phyloP scores from a whole-genome alignment of 2,113 vertebrate genomes.

The Mus pahari region DNA sequence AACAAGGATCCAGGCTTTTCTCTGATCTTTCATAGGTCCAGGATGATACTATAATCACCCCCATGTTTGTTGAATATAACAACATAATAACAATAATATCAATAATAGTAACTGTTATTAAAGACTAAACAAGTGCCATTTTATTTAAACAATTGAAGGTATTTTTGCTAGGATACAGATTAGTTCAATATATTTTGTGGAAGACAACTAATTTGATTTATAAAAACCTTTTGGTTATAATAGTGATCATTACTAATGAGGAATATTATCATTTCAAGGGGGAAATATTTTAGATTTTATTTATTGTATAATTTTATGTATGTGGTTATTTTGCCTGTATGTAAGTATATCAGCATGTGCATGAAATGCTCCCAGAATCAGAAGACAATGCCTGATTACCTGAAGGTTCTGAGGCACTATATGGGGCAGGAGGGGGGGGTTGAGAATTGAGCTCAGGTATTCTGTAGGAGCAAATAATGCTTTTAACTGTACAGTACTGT shows the following conservation, averaged over 20 bases:
- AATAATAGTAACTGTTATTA: not conserved
- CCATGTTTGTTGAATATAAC: not conserved
- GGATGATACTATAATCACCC: not conserved
- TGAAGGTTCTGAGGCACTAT: not conserved
- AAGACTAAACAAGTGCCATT: not conserved
- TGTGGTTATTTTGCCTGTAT: not conserved
- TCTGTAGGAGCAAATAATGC: not conserved
- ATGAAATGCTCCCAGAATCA: not conserved
- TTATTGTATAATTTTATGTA: not conserved
- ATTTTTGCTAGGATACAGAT: not conserved
- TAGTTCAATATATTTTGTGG: not conserved
- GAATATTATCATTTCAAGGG: not conserved
- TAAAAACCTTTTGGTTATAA: not conserved
- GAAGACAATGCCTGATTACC: not conserved
- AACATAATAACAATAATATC: not conserved
- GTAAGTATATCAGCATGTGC: not conserved
- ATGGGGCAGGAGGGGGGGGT: too few species aligned
- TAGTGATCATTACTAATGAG: not conserved
- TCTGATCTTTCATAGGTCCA: not conserved
- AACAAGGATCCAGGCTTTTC: not conserved
- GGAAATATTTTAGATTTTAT: not conserved
- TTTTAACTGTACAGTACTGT: not conserved
- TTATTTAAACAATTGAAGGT: not conserved
- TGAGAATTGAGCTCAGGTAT: not conserved
- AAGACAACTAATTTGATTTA: not conserved